These are phyloP conservation scores for Leptoteleia sp. DNA, from an alignment of 1,140 invertebrate species.

Conservation along the genomic window DNA sequence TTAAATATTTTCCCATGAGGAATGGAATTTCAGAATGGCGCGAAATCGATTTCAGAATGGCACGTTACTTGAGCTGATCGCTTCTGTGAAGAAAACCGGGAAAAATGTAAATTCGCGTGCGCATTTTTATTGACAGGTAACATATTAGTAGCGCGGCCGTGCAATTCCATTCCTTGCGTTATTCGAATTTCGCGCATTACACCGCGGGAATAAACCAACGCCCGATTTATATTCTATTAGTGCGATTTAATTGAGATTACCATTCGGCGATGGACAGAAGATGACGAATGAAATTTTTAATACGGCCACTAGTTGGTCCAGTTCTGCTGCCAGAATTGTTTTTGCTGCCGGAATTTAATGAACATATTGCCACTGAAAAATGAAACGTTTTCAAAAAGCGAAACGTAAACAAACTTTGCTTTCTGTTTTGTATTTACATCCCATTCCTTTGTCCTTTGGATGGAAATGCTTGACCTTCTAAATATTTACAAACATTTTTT, in stretches of 20 bases:
- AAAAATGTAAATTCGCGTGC: constrained; percentile 47
- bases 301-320: too few relatives aligned
- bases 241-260: background rate
- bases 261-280: too few relatives aligned
- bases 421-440: too few relatives aligned
- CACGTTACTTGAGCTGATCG: constrained; percentile 43
- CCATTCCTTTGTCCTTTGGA: too few relatives aligned
- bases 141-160: constrained; percentile 28
- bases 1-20: constrained; percentile 57
- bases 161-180: constrained; percentile 20
- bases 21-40: constrained; percentile 53
- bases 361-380: too few relatives aligned
- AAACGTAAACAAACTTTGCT: too few relatives aligned
- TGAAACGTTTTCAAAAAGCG: too few relatives aligned
- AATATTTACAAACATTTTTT: too few relatives aligned
- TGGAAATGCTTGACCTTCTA: too few relatives aligned
- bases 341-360: too few relatives aligned
- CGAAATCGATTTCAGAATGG: constrained; percentile 48
- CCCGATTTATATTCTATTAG: constrained; percentile 9
- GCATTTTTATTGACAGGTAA: constrained; percentile 50
- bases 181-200: constrained; percentile 22
- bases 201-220: background rate
- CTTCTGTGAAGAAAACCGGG: constrained; percentile 21
- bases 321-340: too few relatives aligned
- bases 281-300: too few relatives aligned